Evolutionary conservation across 2,113 vertebrate species (phyloP).

Genomic region (Trinectes maculatus): DNA sequence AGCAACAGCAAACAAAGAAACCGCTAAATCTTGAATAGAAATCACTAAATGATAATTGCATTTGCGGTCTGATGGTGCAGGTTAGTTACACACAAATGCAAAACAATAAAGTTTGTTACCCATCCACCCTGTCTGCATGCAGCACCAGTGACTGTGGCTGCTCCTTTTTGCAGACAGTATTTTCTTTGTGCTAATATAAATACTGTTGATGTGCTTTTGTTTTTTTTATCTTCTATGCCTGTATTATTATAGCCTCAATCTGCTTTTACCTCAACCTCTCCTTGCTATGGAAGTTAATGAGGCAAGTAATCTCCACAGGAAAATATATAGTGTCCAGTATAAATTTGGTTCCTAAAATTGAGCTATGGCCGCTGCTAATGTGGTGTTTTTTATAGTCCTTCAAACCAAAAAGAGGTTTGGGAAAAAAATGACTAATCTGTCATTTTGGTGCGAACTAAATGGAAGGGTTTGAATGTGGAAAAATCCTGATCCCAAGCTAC

Average conservation of each 20-base stretch:
- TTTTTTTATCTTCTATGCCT: not conserved
- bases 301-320: not conserved
- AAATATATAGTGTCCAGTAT: not conserved
- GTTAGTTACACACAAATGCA: not conserved
- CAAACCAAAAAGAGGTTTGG: not conserved
- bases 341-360: not conserved
- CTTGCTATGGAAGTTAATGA: not conserved
- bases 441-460: constrained; percentile 30
- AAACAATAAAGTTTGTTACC: not conserved
- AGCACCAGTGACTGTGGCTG: not conserved
- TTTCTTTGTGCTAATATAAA: not conserved
- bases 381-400: not conserved
- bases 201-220: not conserved
- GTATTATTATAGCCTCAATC: too few species aligned
- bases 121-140: constrained; percentile 6
- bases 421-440: constrained; percentile 6
- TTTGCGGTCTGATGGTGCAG: not conserved
- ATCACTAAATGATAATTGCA: not conserved
- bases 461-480: constrained; percentile 7
- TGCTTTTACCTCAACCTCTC: too few species aligned
- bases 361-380: not conserved
- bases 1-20: not conserved
- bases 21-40: not conserved
- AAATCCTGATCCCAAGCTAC: not conserved
- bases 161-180: not conserved